Base-by-base conservation (phyloP, 2,113 vertebrate species). In the Chinchilla lanigera region DNA sequence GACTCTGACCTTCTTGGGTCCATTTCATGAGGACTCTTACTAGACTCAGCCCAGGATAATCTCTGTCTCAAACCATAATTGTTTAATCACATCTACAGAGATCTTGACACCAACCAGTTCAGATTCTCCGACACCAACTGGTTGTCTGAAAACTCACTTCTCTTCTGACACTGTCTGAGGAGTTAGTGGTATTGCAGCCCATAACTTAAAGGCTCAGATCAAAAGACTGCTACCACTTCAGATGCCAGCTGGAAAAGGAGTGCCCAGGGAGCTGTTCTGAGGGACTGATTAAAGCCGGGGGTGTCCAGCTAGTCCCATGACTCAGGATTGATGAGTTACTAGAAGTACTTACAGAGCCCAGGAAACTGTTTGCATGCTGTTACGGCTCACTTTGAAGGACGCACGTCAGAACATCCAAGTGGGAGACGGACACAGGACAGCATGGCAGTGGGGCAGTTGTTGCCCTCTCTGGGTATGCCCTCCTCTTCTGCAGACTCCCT, bases 391-490 rank as follows among this genome's bases (percentile, higher is more conserved):
- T n/a, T 0, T 24, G 7, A 35, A 71, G 82, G 54, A 28, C 11
- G 17, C 14, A 44, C 12, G 0, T 60, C 13, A 14, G 28, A 58
- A 3, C n/a, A 47, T n/a, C 22, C 30, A 28, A n/a, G 11, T 61
- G 20, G 56, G 22, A 44, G 26, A 41, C 17, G 16, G 30, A 28
- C 28, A 28, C 4, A 35, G 35, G 63, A 41, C 13, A 6, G 67
- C 11, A 13, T 28, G 26, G 58, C 47, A 17, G 13, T 0, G 28
- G 38, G 56, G 33, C 10, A 11, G 12, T 8, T 30, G 0, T 0
- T 47, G 33, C 17, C 63, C 19, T 54, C 69, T 12, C 71, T 69
- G 69, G 44, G 20, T 6, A 3, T 30, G 33, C 11, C 6, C 0
- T n/a, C 13, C 1, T 24, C 20, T 80, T 28, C 19, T 85, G 54